Evolutionary conservation across 1,140 invertebrate species (phyloP).

Genomic region (Coelopa frigida): DNA sequence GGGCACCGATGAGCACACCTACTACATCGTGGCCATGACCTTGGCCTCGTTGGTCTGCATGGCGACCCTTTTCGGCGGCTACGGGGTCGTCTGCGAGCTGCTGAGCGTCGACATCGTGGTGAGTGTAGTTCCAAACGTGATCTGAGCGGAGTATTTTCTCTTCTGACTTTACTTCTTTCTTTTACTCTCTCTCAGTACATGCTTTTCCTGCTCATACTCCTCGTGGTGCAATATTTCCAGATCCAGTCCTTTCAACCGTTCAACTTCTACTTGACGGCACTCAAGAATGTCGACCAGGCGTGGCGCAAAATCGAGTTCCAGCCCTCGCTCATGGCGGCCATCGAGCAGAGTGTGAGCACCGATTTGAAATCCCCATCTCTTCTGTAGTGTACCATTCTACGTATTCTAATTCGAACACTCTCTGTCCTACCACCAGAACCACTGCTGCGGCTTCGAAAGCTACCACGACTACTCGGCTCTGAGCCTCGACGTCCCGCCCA

Average conservation of each 20-base stretch:
- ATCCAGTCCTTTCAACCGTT: slow-evolving; percentile 22
- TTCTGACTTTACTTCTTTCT: too few relatives aligned
- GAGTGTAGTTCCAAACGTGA: slow-evolving; percentile 12
- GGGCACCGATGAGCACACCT: slow-evolving; percentile 34
- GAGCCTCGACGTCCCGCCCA: too few relatives aligned
- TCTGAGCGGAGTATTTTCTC: too few relatives aligned
- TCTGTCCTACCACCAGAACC: slow-evolving; percentile 9
- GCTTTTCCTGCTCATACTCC: slow-evolving; percentile 27
- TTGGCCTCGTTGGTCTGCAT: slow-evolving; percentile 34
- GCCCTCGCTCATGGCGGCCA: slow-evolving; percentile 23
- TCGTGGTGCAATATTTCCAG: slow-evolving; percentile 31
- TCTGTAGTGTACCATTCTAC: not conserved
- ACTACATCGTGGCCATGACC: slow-evolving; percentile 34
- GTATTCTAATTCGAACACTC: not conserved
- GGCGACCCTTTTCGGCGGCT: slow-evolving; percentile 36
- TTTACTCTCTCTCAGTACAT: slow-evolving; percentile 11
- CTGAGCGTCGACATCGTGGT: slow-evolving; percentile 34
- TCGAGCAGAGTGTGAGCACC: slow-evolving; percentile 18
- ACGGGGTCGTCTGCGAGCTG: slow-evolving; percentile 30
- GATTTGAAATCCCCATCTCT: not conserved
- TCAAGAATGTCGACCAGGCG: slow-evolving; percentile 28
- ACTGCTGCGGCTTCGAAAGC: slow-evolving; percentile 29
- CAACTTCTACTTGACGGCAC: slow-evolving; percentile 15
- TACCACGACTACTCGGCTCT: slow-evolving; percentile 29
- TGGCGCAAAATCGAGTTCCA: slow-evolving; percentile 25